Evolutionary conservation across 2,113 vertebrate species (phyloP).

Genomic region (Sporophila hypoxantha): DNA sequence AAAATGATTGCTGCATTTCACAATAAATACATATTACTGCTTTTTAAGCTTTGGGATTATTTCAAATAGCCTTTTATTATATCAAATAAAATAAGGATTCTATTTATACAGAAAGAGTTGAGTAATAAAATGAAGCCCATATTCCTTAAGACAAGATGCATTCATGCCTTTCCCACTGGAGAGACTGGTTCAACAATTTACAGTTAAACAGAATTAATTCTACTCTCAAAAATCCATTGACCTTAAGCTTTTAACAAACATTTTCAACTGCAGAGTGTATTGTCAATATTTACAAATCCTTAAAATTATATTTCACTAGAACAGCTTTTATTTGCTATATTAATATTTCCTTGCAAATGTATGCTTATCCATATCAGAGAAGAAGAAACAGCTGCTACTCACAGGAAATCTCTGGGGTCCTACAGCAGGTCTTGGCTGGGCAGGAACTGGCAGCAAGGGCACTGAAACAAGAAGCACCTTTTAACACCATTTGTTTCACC

Average conservation of each 20-base stretch:
- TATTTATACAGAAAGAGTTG: slow-evolving; percentile 27
- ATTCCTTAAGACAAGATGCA: slow-evolving; percentile 42
- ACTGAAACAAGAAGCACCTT: slow-evolving; percentile 78
- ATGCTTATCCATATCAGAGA: slow-evolving; percentile 65
- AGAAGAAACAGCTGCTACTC: slow-evolving; percentile 84
- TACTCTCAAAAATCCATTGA: slow-evolving; percentile 71
- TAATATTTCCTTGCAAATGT: slow-evolving; percentile 74
- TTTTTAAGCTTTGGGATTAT: slow-evolving; percentile 30
- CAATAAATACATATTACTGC: background rate
- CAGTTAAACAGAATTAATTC: slow-evolving; percentile 75
- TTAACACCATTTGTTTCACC: slow-evolving; percentile 41
- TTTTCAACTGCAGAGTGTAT: slow-evolving; percentile 75
- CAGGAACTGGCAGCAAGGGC: slow-evolving; percentile 91
- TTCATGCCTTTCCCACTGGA: slow-evolving; percentile 43
- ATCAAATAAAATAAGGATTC: slow-evolving; percentile 47
- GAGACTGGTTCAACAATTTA: slow-evolving; percentile 67
- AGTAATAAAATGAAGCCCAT: slow-evolving; percentile 48
- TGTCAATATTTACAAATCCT: slow-evolving; percentile 83
- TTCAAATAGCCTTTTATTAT: slow-evolving; percentile 26
- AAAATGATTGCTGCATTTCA: background rate
- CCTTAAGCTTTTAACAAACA: slow-evolving; percentile 83
- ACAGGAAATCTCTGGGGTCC: slow-evolving; percentile 96
- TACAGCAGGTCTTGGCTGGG: slow-evolving; percentile 91
- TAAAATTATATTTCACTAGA: slow-evolving; percentile 73
- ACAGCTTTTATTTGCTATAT: slow-evolving; percentile 74